phyloP scores from a whole-genome alignment of 2,113 vertebrate genomes.

The Dendrocopos noguchii region DNA sequence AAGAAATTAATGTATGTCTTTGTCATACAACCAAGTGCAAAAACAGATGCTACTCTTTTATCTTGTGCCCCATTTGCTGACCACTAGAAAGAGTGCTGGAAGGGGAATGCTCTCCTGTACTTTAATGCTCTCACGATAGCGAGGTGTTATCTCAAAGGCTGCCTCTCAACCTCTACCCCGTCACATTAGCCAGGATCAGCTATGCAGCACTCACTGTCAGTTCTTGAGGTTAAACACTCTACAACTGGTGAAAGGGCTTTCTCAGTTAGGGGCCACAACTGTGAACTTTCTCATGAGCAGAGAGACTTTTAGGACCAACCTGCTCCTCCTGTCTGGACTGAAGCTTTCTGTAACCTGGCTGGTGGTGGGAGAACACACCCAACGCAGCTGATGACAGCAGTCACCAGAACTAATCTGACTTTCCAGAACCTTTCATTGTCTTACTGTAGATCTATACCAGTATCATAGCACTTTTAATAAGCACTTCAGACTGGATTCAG shows the following conservation, averaged over 20 bases:
- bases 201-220: background rate
- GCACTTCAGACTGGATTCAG: too few relatives aligned
- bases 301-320: background rate
- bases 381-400: accelerated
- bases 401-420: background rate
- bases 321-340: background rate
- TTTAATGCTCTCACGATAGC: background rate
- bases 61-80: conserved; percentile 7
- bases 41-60: background rate
- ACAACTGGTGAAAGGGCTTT: conserved; percentile 55
- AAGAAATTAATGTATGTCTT: background rate
- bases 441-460: background rate
- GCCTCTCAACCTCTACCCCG: conserved; percentile 58
- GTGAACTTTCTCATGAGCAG: conserved; percentile 62
- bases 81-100: background rate
- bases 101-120: background rate
- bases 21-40: background rate
- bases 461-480: background rate
- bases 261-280: conserved; percentile 4
- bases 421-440: background rate
- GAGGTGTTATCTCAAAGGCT: conserved; percentile 30
- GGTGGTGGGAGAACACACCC: background rate
- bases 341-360: background rate
- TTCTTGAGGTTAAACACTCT: conserved; percentile 39
- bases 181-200: conserved; percentile 31